phyloP scores from a whole-genome alignment of 2,797 vertebrate genomes.

The Taeniopygia guttata region DNA sequence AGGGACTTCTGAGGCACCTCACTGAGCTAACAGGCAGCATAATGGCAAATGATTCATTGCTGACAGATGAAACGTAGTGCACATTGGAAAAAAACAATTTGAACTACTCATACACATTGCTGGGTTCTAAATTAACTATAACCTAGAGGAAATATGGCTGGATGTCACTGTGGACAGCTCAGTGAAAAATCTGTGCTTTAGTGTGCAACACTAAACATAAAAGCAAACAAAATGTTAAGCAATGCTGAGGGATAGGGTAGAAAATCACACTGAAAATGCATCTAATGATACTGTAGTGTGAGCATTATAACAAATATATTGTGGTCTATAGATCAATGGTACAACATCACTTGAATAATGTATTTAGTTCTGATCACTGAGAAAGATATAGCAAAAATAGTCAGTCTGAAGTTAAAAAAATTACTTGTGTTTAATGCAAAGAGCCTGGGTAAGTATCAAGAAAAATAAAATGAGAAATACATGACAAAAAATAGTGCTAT shows the following conservation, averaged over 20 bases:
- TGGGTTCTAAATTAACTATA: conserved; percentile 49
- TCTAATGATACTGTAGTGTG: neutral
- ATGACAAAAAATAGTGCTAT: neutral
- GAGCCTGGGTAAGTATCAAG: neutral
- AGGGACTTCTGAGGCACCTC: conserved; percentile 17
- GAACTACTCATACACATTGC: conserved; percentile 29
- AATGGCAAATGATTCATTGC: conserved; percentile 34
- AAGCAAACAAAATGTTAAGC: conserved; percentile 3
- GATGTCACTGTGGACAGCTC: conserved; percentile 7
- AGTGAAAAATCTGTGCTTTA: neutral
- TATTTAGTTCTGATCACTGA: neutral
- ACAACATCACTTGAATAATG: neutral
- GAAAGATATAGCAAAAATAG: neutral
- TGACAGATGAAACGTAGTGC: conserved; percentile 26
- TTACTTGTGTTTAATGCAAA: neutral
- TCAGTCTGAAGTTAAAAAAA: neutral
- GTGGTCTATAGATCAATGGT: neutral
- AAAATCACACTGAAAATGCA: conserved; percentile 16
- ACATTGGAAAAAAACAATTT: conserved; percentile 18
- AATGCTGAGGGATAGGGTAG: neutral
- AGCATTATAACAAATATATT: neutral
- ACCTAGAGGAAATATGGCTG: conserved; percentile 30
- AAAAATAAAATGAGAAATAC: neutral
- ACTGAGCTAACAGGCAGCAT: conserved; percentile 36
- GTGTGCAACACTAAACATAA: neutral